These are phyloP conservation scores for Zaprionus gabonicus DNA, from an alignment of 1,140 invertebrate species.

Conservation along the genomic window DNA sequence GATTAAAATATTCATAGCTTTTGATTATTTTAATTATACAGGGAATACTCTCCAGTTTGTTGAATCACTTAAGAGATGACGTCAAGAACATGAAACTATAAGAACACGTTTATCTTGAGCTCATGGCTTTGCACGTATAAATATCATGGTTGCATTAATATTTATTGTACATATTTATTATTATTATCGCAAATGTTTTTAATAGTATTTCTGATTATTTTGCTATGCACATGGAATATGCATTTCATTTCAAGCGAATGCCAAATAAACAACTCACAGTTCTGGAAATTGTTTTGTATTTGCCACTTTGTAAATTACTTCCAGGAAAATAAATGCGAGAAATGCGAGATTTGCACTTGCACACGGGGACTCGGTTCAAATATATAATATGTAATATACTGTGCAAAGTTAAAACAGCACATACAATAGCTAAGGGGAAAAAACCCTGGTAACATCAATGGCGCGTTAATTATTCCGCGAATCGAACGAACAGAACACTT, in stretches of 20 bases:
- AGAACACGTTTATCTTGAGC: neutral
- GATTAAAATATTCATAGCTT: slow-evolving; percentile 13
- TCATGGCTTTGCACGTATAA: neutral
- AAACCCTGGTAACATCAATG: slow-evolving; percentile 55
- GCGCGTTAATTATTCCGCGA: slow-evolving; percentile 66
- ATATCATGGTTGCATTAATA: neutral
- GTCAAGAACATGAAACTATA: neutral
- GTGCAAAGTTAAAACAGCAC: slow-evolving; percentile 27
- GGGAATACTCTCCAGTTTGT: neutral
- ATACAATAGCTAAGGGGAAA: slow-evolving; percentile 5
- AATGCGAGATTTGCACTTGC: slow-evolving; percentile 72
- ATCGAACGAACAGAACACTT: slow-evolving; percentile 39
- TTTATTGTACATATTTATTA: neutral
- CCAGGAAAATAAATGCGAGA: slow-evolving; percentile 63
- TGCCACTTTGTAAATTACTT: slow-evolving; percentile 26
- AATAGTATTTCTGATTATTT: neutral
- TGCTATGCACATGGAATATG: slow-evolving; percentile 15
- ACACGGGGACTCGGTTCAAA: neutral
- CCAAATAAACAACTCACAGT: slow-evolving; percentile 17
- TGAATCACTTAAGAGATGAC: neutral
- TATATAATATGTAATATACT: slow-evolving; percentile 18
- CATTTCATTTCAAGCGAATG: slow-evolving; percentile 42
- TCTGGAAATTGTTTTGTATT: slow-evolving; percentile 12
- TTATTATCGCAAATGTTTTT: neutral
- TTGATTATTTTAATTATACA: slow-evolving; percentile 22